phyloP scores from a whole-genome alignment of 1,140 invertebrate genomes.

The Galleria mellonella region DNA sequence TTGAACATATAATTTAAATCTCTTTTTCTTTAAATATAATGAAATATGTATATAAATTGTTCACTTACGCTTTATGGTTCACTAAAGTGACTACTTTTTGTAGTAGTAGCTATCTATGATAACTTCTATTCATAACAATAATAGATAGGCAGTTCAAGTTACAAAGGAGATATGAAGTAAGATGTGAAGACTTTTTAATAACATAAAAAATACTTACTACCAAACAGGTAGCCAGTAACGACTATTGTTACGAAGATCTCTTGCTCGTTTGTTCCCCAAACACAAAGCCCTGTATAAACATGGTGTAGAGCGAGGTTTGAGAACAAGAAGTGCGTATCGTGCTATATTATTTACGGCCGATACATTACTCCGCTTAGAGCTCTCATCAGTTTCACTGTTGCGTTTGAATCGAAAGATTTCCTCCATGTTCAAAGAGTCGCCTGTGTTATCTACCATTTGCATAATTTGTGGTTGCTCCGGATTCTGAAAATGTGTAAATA shows the following conservation, averaged over 20 bases:
- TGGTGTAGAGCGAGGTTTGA: slow-evolving; percentile 58
- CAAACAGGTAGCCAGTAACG: slow-evolving; percentile 81
- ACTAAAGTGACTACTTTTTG: too few relatives aligned
- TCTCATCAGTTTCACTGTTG: slow-evolving; percentile 17
- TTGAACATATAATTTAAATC: too few relatives aligned
- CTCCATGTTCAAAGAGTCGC: slow-evolving; percentile 59
- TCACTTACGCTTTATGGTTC: too few relatives aligned
- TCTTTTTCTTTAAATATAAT: too few relatives aligned
- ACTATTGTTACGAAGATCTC: slow-evolving; percentile 62
- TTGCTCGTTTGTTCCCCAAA: slow-evolving; percentile 78
- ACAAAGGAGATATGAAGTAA: too few relatives aligned
- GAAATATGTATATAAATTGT: too few relatives aligned
- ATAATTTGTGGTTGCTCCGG: slow-evolving; percentile 54
- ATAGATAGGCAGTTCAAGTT: too few relatives aligned
- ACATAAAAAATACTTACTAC: slow-evolving; percentile 76
- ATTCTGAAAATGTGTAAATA: slow-evolving; percentile 19
- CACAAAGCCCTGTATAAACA: slow-evolving; percentile 79
- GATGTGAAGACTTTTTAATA: background rate
- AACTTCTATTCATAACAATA: too few relatives aligned
- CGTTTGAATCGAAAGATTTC: slow-evolving; percentile 53
- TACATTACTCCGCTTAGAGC: slow-evolving; percentile 10
- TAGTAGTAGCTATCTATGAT: too few relatives aligned
- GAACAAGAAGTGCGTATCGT: slow-evolving; percentile 73
- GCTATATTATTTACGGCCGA: slow-evolving; percentile 74
- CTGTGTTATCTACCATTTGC: slow-evolving; percentile 51